Conservation (phyloP, 2,797 vertebrate species). For the Platalea minor region DNA sequence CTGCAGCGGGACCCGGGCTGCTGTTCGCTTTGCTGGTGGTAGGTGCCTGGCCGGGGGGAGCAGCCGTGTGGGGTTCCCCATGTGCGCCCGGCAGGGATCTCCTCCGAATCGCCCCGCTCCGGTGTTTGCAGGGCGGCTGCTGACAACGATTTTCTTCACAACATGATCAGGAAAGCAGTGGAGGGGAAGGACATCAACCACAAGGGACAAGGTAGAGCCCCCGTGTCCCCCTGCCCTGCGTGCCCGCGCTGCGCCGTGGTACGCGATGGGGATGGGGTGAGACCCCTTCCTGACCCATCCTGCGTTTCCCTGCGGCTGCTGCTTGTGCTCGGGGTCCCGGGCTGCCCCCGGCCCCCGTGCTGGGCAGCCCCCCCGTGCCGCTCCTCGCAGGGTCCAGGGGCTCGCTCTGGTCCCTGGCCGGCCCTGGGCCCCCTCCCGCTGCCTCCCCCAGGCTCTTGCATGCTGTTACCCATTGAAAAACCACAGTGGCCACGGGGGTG, state of each 20-base stretch:
- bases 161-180: conserved; percentile 41
- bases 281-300: background rate
- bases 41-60: background rate
- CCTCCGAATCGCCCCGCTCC: accelerated
- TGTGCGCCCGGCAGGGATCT: accelerated
- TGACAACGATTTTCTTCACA: conserved; percentile 63
- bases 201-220: conserved; percentile 63
- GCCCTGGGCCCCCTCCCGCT: background rate
- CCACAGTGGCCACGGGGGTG: accelerated
- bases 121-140: conserved; percentile 2
- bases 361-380: background rate
- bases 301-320: background rate
- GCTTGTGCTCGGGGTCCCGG: accelerated
- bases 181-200: conserved; percentile 68
- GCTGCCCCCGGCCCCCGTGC: accelerated
- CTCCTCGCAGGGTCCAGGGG: background rate
- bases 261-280: accelerated
- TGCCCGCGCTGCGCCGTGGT: accelerated
- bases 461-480: background rate
- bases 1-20: accelerated
- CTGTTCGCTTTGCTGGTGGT: too few relatives aligned
- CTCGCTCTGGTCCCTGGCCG: background rate
- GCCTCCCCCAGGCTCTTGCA: background rate
- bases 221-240: background rate
- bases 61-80: accelerated